phyloP scores from a whole-genome alignment of 2,888 invertebrate species.

The Arenicola marina region DNA sequence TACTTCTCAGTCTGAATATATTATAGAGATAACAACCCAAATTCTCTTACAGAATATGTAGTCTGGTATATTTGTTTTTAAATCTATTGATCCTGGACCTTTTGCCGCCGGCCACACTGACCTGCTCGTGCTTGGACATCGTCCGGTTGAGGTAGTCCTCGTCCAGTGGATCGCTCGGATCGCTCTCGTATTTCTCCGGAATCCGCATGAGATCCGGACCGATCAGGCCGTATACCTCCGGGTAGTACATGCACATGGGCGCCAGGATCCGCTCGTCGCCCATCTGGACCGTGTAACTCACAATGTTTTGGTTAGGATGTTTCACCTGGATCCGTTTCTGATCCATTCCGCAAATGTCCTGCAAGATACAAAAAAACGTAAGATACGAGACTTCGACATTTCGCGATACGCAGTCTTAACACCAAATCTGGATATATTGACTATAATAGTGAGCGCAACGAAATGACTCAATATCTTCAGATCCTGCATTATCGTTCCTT shows the following conservation, averaged over 20 bases:
- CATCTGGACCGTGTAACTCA: slow-evolving; percentile 66
- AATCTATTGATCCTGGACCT: too few relatives aligned
- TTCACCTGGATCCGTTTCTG: slow-evolving; percentile 56
- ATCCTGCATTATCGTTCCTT: too few relatives aligned
- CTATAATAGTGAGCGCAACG: too few relatives aligned
- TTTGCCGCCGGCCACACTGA: too few relatives aligned
- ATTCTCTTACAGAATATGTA: too few relatives aligned
- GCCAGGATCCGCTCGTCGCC: slow-evolving; percentile 94
- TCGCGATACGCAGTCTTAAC: too few relatives aligned
- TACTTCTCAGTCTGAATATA: too few relatives aligned
- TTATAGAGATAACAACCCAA: too few relatives aligned
- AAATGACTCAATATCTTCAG: too few relatives aligned
- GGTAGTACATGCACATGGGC: slow-evolving; percentile 84
- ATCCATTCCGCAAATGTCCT: slow-evolving; percentile 84
- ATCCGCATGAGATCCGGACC: slow-evolving; percentile 67
- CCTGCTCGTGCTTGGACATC: slow-evolving; percentile 41
- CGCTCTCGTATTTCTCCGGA: slow-evolving; percentile 70
- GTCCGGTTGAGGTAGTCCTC: slow-evolving; percentile 89
- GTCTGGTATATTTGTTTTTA: too few relatives aligned
- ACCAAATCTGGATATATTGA: too few relatives aligned
- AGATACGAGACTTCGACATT: too few relatives aligned
- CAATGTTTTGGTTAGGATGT: slow-evolving; percentile 48
- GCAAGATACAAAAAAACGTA: slow-evolving; percentile 17
- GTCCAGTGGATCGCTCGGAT: slow-evolving; percentile 92
- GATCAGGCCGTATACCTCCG: slow-evolving; percentile 74